Conservation (phyloP, 2,113 vertebrate species). For the Helogale parvula region DNA sequence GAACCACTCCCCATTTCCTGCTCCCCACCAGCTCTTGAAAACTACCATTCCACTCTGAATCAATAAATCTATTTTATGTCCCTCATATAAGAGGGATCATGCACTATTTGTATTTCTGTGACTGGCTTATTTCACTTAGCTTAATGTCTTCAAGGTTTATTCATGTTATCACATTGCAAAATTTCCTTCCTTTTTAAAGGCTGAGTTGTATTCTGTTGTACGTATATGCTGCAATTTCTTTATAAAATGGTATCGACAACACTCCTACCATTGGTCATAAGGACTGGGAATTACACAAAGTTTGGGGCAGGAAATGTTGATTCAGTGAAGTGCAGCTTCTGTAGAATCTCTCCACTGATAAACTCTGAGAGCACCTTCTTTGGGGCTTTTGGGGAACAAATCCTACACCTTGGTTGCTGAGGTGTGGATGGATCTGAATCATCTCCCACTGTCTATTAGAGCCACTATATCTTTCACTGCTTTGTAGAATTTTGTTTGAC, state of each 20-base stretch:
- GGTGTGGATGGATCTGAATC: neutral
- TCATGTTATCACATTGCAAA: neutral
- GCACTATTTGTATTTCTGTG: neutral
- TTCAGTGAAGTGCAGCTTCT: neutral
- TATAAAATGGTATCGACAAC: neutral
- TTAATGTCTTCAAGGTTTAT: neutral
- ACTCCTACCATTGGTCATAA: neutral
- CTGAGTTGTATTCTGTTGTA: neutral
- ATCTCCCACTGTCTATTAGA: neutral
- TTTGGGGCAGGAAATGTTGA: neutral
- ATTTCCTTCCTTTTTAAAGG: neutral
- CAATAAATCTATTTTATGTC: neutral
- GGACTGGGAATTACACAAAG: neutral
- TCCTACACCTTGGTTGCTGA: neutral
- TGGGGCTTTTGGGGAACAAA: neutral
- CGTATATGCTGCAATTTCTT: neutral
- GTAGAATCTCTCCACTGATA: neutral
- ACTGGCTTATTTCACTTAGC: neutral
- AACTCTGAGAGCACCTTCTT: neutral
- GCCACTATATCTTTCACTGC: neutral
- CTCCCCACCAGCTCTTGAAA: neutral
- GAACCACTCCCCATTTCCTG: neutral
- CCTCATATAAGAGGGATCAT: neutral
- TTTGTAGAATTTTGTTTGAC: slow-evolving; percentile 2
- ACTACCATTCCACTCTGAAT: neutral